Base-by-base conservation (phyloP, 2,888 invertebrate genomes). In the Chymomyza caudatula region DNA sequence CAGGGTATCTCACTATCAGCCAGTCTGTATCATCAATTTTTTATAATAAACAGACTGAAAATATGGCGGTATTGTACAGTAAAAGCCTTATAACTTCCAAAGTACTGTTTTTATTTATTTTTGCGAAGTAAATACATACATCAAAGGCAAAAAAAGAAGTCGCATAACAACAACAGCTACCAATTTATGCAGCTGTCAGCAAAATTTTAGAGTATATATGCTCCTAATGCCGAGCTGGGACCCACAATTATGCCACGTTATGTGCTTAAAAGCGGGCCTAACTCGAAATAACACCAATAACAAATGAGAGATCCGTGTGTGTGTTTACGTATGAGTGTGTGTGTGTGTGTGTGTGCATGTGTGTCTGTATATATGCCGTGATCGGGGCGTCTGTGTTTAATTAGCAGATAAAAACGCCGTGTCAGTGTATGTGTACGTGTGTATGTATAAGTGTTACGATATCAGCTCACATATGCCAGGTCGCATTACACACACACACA, bases 361-460 rank as follows among this genome's bases (percentile, higher is more conserved):
- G 15, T 22, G 25, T 19, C 6, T 47, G 13, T 47, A 47, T 11
- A 19, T 47, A 47, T 47, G 66, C 54, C 72, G 76, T 77, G 71
- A 83, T 77, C 67, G 71, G 29, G 74, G 76, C 85, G 87, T 84
- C 81, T 87, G 84, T 78, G 85, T 85, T 85, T 85, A 87, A 87
- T 87, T 87, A 85, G 81, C 87, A 84, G 85, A 85, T 85, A 85
- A 85, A 83, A 81, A 83, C 76, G 80, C 86, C 85, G 69, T n/a
- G n/a, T 61, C 65, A 17, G 20, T 55, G 55, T 57, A 13, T 57
- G n/a, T 57, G 23, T 55, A n/a, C 8, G 17, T 17, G 13, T 52
- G 22, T 22, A 6, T 37, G 55, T 57, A 22, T 57, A n/a, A 37
- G 44, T 47, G 5, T 47, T 47, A 59, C 72, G 78, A 77, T 77